Conservation (phyloP, 2,888 invertebrate genomes). For the Laothoe populi region DNA sequence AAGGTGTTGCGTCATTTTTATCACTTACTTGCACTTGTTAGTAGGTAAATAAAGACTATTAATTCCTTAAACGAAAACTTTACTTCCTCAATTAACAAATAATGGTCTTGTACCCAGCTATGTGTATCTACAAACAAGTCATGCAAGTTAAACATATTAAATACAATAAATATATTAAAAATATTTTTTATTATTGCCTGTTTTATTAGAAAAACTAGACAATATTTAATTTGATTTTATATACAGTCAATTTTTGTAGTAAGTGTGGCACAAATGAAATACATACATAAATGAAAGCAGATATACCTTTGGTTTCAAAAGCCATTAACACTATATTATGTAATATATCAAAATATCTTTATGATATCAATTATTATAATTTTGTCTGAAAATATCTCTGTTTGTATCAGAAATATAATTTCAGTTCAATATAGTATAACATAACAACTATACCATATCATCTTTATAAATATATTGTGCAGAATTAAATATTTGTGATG, state of each 20-base stretch:
- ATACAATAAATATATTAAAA: slow-evolving; percentile 78
- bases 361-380: slow-evolving; percentile 52
- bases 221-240: slow-evolving; percentile 57
- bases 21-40: no score
- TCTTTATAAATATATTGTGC: slow-evolving; percentile 49
- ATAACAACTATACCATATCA: slow-evolving; percentile 35
- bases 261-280: slow-evolving; percentile 72
- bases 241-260: slow-evolving; percentile 69
- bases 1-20: no score
- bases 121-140: slow-evolving; percentile 79
- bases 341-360: slow-evolving; percentile 48
- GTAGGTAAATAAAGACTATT: no score
- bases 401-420: slow-evolving; percentile 36
- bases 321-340: slow-evolving; percentile 58
- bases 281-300: slow-evolving; percentile 41
- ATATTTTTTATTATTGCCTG: slow-evolving; percentile 70
- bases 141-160: slow-evolving; percentile 77
- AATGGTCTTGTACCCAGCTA: no score
- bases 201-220: slow-evolving; percentile 65
- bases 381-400: slow-evolving; percentile 42
- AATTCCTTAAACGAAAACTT: no score
- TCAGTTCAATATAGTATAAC: slow-evolving; percentile 36
- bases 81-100: no score
- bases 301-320: slow-evolving; percentile 74
- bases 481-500: slow-evolving; percentile 58